Base-by-base conservation (phyloP, 1,140 invertebrate genomes). In the Macrobrachium nipponense region DNA sequence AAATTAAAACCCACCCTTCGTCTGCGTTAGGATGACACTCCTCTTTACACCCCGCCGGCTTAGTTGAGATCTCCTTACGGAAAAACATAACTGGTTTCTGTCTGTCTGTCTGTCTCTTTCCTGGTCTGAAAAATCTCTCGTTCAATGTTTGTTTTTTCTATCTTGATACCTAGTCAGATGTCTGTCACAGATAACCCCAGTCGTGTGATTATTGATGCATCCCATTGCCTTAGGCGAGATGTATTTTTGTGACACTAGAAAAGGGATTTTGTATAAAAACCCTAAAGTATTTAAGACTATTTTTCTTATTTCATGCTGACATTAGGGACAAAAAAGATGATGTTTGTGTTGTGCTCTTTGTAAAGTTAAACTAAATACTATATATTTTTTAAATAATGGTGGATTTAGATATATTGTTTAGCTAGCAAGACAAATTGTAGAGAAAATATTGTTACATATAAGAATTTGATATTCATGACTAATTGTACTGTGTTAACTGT, bases 41-140 rank as follows among this genome's bases (percentile, higher is more conserved):
- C 84, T 86, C 84, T 86, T 86, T 86, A 86, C 84, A 86, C 84
- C 84, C 84, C 84, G 84, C 84, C 73, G 84, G 84, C 84, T 86
- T 86, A 86, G 84, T 86, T 86, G 84, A 86, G 84, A 86, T 86
- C 78, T 86, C 84, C 80, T 86, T 86, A 80, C 80, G 36, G 36
- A 43, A 70, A 70, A 70, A 27, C 27, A 51, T 12, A 51, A 51
- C 51, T 77, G 62, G 44, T 84, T 84, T 84, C 82, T 64, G 81
- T 85, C 82, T 70, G 68, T 70, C 68, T 70, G 68, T 70, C 68
- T 85, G 83, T 86, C 84, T 86, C 77, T 86, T 75, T 80, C 84
- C 77, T 80, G 44, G 61, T 58, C 68, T 61, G 77, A 84, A 73
- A 36, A 80, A 80, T 60, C 76, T 80, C 77, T 51, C 51, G 51